A percentile compares a stretch with the other conserved stretches of the same genome.
phyloP scores from a whole-genome alignment of 1,140 invertebrate genomes.

The Papilio aristodemus region DNA sequence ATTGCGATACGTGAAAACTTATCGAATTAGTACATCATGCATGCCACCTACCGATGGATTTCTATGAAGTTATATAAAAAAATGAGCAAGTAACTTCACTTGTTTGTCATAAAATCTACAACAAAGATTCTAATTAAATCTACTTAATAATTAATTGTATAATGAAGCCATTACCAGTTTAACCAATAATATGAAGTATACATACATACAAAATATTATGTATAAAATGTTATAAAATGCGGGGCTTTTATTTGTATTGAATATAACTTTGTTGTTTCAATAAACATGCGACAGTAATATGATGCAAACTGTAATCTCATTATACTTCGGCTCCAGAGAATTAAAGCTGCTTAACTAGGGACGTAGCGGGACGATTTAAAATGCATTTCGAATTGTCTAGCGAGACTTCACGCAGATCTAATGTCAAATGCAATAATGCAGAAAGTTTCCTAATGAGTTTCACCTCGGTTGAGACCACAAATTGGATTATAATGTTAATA shows the following conservation, averaged over 20 bases:
- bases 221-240: too few relatives aligned
- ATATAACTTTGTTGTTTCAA: constrained; percentile 48
- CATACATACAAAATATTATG: too few relatives aligned
- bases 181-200: too few relatives aligned
- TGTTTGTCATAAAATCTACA: too few relatives aligned
- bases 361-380: constrained; percentile 45
- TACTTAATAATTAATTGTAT: too few relatives aligned
- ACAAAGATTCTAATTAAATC: too few relatives aligned
- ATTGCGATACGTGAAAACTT: too few relatives aligned
- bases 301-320: constrained; percentile 56
- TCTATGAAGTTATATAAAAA: too few relatives aligned
- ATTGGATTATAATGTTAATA: constrained; percentile 78
- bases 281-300: constrained; percentile 58
- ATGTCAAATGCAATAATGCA: constrained; percentile 71
- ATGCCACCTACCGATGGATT: too few relatives aligned
- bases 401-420: constrained; percentile 49
- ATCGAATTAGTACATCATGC: too few relatives aligned
- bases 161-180: too few relatives aligned
- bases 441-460: constrained; percentile 72
- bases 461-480: constrained; percentile 64
- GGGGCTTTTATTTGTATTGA: constrained; percentile 41
- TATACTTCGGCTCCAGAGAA: constrained; percentile 46
- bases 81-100: too few relatives aligned
- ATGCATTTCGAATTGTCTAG: constrained; percentile 57
- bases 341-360: constrained; percentile 46